Evolutionary conservation across 2,797 vertebrate genomes (phyloP), one percentile per base, ranked within the genome.

Genomic region (Pachyuromys duprasi): DNA sequence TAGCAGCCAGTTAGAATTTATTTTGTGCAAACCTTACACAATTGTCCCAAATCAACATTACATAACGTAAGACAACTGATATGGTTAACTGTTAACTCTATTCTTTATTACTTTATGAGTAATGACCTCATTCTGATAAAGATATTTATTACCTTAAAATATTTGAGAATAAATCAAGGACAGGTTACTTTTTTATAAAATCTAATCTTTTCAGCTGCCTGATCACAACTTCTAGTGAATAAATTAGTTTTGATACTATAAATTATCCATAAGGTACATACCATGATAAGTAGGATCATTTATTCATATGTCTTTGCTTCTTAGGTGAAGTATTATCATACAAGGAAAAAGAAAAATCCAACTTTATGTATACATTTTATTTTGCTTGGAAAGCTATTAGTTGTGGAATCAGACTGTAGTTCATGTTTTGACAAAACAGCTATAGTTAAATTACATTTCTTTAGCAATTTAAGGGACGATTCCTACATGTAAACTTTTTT

Each of bases 351-450:
- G n/a, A 89, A 70, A n/a, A 63, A 79, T 95, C 17, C 57, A 72
- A 36, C 3, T 75, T 92, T 86, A 83, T 24, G 20, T 65, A 26
- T 86, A 33, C 31, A 92, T 65, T 81, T 70, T 78, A 63, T 49
- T 39, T 90, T 57, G 78, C 31, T 67, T 67, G 17, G 65, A 84
- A 96, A 95, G 31, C 55, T 45, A 57, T 20, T 82, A 60, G 20
- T 42, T 94, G 36, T 95, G 83, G 86, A 96, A 93, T 89, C 81
- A 94, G 72, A 72, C 24, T 80, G 89, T 8, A 60, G 75, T 81
- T 94, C 80, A 88, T 91, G 90, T 94, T 94, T 69, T 93, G 75
- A 84, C 55, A 78, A 92, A 97, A 80, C 45, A 94, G 39, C 17
- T 76, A 33, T 26, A 81, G 60, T 94, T 90, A 84, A 36, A 62